Percentiles rank a stretch among this genome's conserved stretches.
Conservation (phyloP, 1,140 invertebrate species). For the Apis cerana region DNA sequence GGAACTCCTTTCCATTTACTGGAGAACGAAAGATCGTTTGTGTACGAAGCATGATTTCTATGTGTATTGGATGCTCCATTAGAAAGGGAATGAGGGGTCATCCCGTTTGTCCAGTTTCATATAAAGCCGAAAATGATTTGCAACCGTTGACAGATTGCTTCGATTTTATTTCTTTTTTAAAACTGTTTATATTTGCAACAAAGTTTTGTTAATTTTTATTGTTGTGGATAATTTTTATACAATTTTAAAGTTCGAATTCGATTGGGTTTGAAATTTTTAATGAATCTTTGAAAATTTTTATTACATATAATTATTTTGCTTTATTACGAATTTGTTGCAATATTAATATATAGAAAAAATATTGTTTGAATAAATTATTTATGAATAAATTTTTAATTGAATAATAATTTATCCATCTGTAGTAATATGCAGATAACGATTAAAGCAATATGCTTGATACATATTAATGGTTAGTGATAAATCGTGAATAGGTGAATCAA, state of each 20-base stretch:
- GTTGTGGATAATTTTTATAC: no score
- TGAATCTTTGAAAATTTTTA: no score
- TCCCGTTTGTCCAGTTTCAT: background rate
- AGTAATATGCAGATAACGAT: background rate
- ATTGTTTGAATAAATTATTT: background rate
- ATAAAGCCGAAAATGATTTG: background rate
- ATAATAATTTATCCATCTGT: background rate
- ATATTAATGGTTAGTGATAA: background rate
- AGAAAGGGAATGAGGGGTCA: background rate
- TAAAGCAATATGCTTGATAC: background rate
- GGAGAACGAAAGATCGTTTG: conserved; percentile 1
- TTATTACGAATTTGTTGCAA: no score
- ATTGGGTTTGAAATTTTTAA: no score
- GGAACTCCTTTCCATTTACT: conserved; percentile 10
- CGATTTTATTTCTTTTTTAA: background rate
- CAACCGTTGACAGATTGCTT: background rate
- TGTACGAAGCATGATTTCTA: background rate
- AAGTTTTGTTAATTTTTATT: no score
- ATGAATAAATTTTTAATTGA: background rate
- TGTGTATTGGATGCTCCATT: background rate
- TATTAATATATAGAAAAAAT: background rate
- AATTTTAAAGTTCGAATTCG: no score
- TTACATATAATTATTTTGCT: background rate
- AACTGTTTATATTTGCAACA: no score
- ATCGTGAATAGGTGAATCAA: background rate